These are phyloP conservation scores for Phrynocephalus forsythii DNA, from an alignment of 2,797 vertebrate genomes.

Conservation along the genomic window DNA sequence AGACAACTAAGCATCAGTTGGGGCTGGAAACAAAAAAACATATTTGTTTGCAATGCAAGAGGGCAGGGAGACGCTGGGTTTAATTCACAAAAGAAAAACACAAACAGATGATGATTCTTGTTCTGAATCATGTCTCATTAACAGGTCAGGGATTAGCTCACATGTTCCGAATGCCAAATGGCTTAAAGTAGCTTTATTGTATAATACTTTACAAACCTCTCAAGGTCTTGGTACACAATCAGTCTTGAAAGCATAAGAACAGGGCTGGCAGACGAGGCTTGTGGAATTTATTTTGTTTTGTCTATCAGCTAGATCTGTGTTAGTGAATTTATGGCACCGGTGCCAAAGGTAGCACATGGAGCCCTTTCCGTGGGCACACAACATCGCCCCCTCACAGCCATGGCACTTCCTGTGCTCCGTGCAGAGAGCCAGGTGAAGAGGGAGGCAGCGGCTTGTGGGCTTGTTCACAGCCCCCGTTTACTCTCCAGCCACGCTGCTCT, in stretches of 20 bases:
- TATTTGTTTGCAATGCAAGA: background rate
- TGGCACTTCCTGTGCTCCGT: too few relatives aligned
- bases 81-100: background rate
- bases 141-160: background rate
- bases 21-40: background rate
- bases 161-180: constrained; percentile 6
- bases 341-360: too few relatives aligned
- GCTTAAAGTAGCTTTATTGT: background rate
- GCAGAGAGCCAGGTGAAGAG: too few relatives aligned
- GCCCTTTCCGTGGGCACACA: too few relatives aligned
- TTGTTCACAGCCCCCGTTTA: too few relatives aligned
- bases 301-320: background rate
- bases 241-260: background rate
- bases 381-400: too few relatives aligned
- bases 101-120: background rate
- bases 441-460: too few relatives aligned
- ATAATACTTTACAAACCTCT: background rate
- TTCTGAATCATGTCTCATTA: background rate
- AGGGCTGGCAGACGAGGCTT: background rate
- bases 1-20: background rate
- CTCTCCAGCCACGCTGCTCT: too few relatives aligned
- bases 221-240: background rate
- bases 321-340: too few relatives aligned
- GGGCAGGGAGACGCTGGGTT: background rate
- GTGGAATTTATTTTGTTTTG: background rate